Evolutionary conservation across 2,888 invertebrate genomes (phyloP).

Genomic region (Noctua janthe): DNA sequence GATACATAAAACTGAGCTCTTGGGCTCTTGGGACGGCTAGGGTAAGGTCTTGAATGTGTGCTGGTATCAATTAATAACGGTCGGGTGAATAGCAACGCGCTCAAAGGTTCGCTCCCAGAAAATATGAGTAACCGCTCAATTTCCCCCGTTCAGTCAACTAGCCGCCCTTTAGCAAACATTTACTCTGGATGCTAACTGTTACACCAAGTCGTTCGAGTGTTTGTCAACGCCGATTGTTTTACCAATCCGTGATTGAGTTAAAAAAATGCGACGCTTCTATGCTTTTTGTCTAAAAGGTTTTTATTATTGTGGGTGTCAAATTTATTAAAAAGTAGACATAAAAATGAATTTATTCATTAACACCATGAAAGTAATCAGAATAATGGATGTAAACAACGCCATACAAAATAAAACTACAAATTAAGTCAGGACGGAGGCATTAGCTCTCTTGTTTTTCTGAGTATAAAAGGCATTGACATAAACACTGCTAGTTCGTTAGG

Average conservation of each 20-base stretch:
- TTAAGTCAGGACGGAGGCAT: slow-evolving; percentile 28
- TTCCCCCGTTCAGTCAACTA: slow-evolving; percentile 64
- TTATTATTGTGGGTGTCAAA: slow-evolving; percentile 9
- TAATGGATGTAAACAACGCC: slow-evolving; percentile 20
- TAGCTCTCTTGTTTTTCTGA: slow-evolving; percentile 23
- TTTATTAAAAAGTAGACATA: slow-evolving; percentile 5
- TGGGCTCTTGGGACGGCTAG: slow-evolving; percentile 13
- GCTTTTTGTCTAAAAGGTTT: slow-evolving; percentile 37
- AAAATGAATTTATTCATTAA: slow-evolving; percentile 4
- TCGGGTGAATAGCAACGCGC: slow-evolving; percentile 48
- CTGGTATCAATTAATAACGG: slow-evolving; percentile 62
- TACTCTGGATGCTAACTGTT: slow-evolving; percentile 53
- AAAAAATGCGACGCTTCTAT: slow-evolving; percentile 17
- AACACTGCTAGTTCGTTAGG: slow-evolving; percentile 2
- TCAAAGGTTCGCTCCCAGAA: slow-evolving; percentile 44
- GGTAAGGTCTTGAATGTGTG: slow-evolving; percentile 35
- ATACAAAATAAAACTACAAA: slow-evolving; percentile 33
- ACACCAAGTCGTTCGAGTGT: slow-evolving; percentile 40
- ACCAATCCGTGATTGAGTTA: slow-evolving; percentile 41
- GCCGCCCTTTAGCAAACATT: slow-evolving; percentile 63
- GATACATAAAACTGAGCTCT: slow-evolving; percentile 19
- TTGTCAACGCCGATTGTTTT: slow-evolving; percentile 43
- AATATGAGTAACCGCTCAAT: slow-evolving; percentile 69
- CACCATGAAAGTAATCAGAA: slow-evolving; percentile 24
- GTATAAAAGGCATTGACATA: slow-evolving; percentile 8